Conservation (phyloP, 1,140 invertebrate genomes). For the Drosophila orena region DNA sequence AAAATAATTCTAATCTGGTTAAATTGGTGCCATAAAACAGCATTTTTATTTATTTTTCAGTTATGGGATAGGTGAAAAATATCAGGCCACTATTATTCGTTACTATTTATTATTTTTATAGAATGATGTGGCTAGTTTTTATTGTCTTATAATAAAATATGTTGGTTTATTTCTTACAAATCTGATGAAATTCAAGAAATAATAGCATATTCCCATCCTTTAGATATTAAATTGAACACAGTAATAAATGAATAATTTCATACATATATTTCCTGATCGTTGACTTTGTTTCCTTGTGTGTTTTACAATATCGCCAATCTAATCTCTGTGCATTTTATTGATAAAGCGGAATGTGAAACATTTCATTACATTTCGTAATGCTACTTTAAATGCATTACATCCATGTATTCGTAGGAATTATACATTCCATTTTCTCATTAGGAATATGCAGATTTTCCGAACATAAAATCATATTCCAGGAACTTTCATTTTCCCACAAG, state of each 20-base stretch:
- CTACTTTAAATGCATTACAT: neutral
- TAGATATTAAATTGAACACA: too few relatives aligned
- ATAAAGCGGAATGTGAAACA: neutral
- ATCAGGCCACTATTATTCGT: neutral
- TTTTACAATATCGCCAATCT: slow-evolving; percentile 16
- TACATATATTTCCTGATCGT: neutral
- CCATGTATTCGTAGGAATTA: neutral
- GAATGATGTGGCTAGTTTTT: too few relatives aligned
- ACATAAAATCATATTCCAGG: slow-evolving; percentile 6
- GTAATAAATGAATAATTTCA: neutral
- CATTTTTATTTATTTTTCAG: neutral
- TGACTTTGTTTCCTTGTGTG: slow-evolving; percentile 2
- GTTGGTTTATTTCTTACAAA: too few relatives aligned
- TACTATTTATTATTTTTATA: neutral
- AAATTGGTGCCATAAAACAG: neutral
- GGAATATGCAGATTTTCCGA: neutral
- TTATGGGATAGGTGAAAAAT: neutral
- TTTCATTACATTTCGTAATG: slow-evolving; percentile 15
- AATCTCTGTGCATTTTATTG: slow-evolving; percentile 7
- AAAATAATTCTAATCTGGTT: neutral
- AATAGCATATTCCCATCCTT: too few relatives aligned
- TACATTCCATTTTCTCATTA: neutral
- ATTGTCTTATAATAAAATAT: too few relatives aligned
- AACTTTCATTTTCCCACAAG: neutral
- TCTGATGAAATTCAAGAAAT: neutral